Base-by-base conservation (phyloP, 2,113 vertebrate species). In the Excalfactoria chinensis region DNA sequence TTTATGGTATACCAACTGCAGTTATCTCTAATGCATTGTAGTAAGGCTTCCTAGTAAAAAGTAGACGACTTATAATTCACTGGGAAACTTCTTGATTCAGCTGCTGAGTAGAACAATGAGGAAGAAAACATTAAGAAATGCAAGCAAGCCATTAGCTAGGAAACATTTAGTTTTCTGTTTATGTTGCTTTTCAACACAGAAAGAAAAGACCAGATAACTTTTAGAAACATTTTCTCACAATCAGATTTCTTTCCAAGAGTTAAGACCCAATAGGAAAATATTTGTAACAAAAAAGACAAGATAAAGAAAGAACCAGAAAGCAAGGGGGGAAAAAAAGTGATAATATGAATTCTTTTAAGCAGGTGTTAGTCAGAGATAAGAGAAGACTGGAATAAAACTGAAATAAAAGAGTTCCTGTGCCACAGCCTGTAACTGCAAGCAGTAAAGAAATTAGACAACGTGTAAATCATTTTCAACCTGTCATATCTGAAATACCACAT, bases 291-390 rank as follows among this genome's bases (percentile, higher is more conserved):
- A 82, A 76, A 79, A 53, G 14, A 35, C 67, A 75, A 92, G 87
- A 88, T 85, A 91, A 92, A 85, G n/a, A 51, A 92, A 91, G 15
- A 74, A 48, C 15, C 51, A 70, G 53, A 91, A 91, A 96, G 37
- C 16, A 84, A 80, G 77, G 32, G 22, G 59, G 10, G 18, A 88
- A 79, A 87, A 87, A 53, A 93, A 35, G 26, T 62, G 19, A 43
- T 76, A 43, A 5, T 20, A 15, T 70, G 44, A 60, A 51, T 78
- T 88, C 21, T 76, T 16, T 64, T 79, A 91, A 71, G 51, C 80
- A 89, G 86, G 93, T 95, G 91, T 76, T 93, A 87, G 49, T 28
- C 60, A 95, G 60, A 84, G 89, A 91, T 94, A 95, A 93, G 78
- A 74, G 25, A 25, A 75, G 82, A 44, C 9, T 37, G 26, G 37